phyloP scores from a whole-genome alignment of 2,113 vertebrate genomes.

The Engystomops pustulosus region DNA sequence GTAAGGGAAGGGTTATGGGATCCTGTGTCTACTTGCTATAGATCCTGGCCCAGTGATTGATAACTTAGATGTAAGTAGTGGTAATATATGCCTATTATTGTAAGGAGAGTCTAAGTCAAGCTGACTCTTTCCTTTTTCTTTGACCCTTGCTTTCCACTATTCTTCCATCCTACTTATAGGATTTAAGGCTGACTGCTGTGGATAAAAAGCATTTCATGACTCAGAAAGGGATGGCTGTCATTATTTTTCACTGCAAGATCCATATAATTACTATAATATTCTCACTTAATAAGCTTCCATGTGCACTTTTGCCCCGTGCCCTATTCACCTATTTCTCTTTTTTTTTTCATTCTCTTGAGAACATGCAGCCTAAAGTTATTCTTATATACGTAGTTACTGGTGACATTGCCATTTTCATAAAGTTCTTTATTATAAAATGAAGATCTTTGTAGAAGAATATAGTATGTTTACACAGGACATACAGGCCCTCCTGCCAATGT shows the following conservation, averaged over 20 bases:
- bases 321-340: background rate
- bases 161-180: conserved; percentile 13
- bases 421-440: background rate
- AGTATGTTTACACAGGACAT: too few species aligned
- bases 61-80: background rate
- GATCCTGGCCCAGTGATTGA: background rate
- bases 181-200: conserved; percentile 14
- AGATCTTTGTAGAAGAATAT: too few species aligned
- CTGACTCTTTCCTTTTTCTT: background rate
- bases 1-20: too few species aligned
- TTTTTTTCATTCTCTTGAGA: background rate
- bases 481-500: too few species aligned
- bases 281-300: background rate
- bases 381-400: background rate
- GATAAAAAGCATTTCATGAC: conserved; percentile 12
- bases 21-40: background rate
- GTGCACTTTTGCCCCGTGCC: background rate
- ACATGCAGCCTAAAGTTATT: background rate
- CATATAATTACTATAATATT: conserved; percentile 26
- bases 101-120: background rate
- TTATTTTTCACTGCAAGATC: background rate
- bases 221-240: conserved; percentile 8
- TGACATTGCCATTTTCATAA: background rate
- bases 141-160: background rate
- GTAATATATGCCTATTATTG: background rate